Base-by-base conservation (phyloP, 2,888 invertebrate genomes). In the Cynaeus angustus region DNA sequence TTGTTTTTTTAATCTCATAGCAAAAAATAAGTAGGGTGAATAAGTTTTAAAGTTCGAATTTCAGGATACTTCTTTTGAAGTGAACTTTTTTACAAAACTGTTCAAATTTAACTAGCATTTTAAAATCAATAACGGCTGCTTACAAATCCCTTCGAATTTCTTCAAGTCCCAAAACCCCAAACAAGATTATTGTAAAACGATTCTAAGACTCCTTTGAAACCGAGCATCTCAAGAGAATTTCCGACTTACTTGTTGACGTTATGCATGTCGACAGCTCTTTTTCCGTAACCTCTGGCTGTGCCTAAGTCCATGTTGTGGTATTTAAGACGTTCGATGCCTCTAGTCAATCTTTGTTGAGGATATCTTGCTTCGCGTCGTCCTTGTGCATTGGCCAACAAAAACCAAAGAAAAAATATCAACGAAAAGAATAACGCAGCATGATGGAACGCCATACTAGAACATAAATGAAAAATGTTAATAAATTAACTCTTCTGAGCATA, bases 221-320 rank as follows among this genome's bases (percentile, higher is more conserved):
- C n/a, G 41, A 41, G n/a, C 10, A 10, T 13, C 12, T 53, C 16
- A 56, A 9, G 21, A n/a, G 21, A 30, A 16, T 53, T 53, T 28
- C 1, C 26, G 46, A 70, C 70, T 68, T 71, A 76, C 74, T 75
- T 72, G 61, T 78, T 77, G 53, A 75, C 71, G 26, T 74, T 46
- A 12, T 84, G 80, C 69, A 85, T 82, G 45, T 85, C 84, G 38
- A 85, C 79, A 72, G 88, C 88, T 14, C 90, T 85, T 83, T 91
- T 91, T 56, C 91, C 91, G 78, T 90, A 91, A 46, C 90, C 90
- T 72, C 90, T 82, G 0, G 90, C 90, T 0, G 90, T 89, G 85
- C 89, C 88, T 67, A 87, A 77, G 77, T 89, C 88, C 56, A 88
- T 87, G 81, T 90, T 89, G 82, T 89, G 89, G 84, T 90, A 90